Percentiles rank a stretch among this genome's conserved stretches.
Evolutionary conservation across 2,797 vertebrate species (phyloP).

Genomic region (Sebastes trivittatus): DNA sequence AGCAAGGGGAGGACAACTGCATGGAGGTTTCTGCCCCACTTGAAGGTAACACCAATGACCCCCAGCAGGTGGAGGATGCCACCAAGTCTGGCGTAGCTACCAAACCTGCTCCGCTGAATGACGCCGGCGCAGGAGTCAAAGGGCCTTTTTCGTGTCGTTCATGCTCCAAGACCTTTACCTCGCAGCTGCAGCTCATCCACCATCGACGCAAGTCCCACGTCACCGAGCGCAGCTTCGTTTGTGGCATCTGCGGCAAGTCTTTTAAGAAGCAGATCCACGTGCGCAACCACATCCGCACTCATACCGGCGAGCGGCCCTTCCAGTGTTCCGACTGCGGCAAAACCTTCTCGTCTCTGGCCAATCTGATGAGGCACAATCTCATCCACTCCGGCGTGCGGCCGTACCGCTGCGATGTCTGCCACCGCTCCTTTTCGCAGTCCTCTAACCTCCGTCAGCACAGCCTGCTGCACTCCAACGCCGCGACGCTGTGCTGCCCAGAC

Average conservation of each 20-base stretch:
- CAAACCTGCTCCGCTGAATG: neutral
- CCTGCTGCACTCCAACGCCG: conserved; percentile 81
- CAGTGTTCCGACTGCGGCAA: conserved; percentile 90
- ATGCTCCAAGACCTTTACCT: conserved; percentile 84
- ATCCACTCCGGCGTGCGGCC: conserved; percentile 90
- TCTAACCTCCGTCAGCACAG: conserved; percentile 93
- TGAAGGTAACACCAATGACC: neutral
- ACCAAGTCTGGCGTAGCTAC: neutral
- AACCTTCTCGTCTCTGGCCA: conserved; percentile 89
- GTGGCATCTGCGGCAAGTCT: conserved; percentile 87
- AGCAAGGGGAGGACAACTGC: conserved; percentile 12
- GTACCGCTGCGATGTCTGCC: conserved; percentile 89
- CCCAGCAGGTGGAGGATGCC: conserved; percentile 4
- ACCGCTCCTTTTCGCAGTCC: conserved; percentile 90
- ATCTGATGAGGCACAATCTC: conserved; percentile 90
- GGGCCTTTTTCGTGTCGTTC: conserved; percentile 80
- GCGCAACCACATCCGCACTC: conserved; percentile 89
- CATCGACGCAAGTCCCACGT: conserved; percentile 85
- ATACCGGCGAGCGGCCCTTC: conserved; percentile 92
- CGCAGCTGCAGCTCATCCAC: conserved; percentile 84
- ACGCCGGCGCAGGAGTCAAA: neutral
- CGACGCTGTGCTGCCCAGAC: conserved; percentile 77
- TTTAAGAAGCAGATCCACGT: conserved; percentile 92
- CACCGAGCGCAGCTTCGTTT: conserved; percentile 86
- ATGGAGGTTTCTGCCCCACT: conserved; percentile 14